phyloP scores from a whole-genome alignment of 2,888 invertebrate species.

The Galeruca laticollis region DNA sequence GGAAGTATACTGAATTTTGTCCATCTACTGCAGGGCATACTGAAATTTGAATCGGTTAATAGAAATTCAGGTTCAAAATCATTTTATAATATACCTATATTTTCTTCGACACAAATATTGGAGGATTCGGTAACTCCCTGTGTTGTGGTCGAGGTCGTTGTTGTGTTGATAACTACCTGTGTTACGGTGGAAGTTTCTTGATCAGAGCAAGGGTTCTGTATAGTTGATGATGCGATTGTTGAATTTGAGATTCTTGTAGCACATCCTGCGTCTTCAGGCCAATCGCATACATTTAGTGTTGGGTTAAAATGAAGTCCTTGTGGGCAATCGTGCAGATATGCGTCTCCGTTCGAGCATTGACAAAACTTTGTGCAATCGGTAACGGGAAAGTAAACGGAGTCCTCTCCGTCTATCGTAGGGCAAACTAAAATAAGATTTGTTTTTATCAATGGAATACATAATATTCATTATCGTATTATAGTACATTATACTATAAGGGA shows the following conservation, averaged over 20 bases:
- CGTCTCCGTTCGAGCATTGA: conserved; percentile 50
- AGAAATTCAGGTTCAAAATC: background rate
- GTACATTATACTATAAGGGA: no score
- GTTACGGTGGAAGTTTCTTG: background rate
- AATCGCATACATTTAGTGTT: conserved; percentile 49
- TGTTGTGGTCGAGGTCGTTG: background rate
- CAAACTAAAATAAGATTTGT: conserved; percentile 43
- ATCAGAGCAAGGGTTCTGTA: background rate
- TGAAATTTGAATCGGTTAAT: background rate
- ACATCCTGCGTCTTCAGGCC: conserved; percentile 48
- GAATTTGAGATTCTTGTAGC: background rate
- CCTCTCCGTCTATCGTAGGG: conserved; percentile 40
- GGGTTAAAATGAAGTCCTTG: conserved; percentile 49
- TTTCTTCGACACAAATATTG: background rate
- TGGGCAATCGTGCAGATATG: conserved; percentile 49
- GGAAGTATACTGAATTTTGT: conserved; percentile 33
- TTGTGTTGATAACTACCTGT: no score
- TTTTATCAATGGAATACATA: no score
- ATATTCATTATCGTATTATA: no score
- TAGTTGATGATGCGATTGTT: background rate
- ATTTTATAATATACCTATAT: background rate
- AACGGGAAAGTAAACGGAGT: conserved; percentile 42
- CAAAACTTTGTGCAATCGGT: conserved; percentile 47
- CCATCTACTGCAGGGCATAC: conserved; percentile 38
- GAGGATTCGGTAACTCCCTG: background rate